Conservation (phyloP, 2,888 invertebrate species). For the Drosophila nr. perissopoda region DNA sequence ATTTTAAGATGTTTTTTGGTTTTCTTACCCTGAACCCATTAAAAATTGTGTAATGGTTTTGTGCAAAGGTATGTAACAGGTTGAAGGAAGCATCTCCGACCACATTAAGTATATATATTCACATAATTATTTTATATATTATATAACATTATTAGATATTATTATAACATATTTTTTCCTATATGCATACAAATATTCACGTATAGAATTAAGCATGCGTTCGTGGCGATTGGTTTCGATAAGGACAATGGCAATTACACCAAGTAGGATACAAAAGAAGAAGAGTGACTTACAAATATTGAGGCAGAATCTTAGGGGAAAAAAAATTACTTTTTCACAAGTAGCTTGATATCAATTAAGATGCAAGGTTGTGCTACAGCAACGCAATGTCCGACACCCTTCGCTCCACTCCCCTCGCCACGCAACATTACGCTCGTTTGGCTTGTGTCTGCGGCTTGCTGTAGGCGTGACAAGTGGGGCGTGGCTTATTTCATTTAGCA, state of each 20-base stretch:
- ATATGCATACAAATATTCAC: neutral
- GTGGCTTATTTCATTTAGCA: conserved; percentile 33
- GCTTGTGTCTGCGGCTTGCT: neutral
- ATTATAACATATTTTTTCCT: neutral
- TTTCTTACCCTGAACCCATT: neutral
- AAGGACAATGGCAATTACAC: too few relatives aligned
- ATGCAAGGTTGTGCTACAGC: conserved; percentile 47
- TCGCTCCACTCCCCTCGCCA: neutral
- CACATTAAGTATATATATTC: too few relatives aligned
- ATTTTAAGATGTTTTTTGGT: neutral
- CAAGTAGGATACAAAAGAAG: neutral
- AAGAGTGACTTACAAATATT: conserved; percentile 16
- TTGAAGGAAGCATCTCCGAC: too few relatives aligned
- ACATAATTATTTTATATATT: too few relatives aligned
- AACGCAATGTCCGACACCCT: neutral
- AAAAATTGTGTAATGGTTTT: too few relatives aligned
- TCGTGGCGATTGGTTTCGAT: too few relatives aligned
- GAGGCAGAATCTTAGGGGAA: conserved; percentile 8
- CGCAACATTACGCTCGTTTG: neutral
- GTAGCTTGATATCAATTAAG: conserved; percentile 59
- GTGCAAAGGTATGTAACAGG: too few relatives aligned
- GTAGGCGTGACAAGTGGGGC: conserved; percentile 24
- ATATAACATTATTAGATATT: too few relatives aligned
- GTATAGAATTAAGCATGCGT: neutral
- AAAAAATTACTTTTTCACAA: conserved; percentile 15